Evolutionary conservation across 2,113 vertebrate genomes (phyloP).

Genomic region (Erythrocercus mccallii): DNA sequence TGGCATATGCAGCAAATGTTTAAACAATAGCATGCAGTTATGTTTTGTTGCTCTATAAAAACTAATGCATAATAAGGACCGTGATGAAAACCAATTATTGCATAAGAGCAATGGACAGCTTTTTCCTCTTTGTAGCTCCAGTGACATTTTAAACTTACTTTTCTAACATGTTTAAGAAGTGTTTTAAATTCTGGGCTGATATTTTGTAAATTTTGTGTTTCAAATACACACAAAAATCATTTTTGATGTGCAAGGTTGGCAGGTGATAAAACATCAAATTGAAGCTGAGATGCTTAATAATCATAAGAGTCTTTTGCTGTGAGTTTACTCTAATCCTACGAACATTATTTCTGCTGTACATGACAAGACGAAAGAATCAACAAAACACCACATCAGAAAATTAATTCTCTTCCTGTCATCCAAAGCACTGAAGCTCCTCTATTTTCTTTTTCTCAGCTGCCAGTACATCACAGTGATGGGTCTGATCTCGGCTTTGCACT

Average conservation of each 20-base stretch:
- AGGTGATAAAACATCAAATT: constrained; percentile 47
- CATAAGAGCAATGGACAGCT: constrained; percentile 57
- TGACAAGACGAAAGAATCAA: constrained; percentile 49
- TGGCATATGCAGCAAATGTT: constrained; percentile 61
- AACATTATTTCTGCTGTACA: constrained; percentile 49
- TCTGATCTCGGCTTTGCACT: not conserved
- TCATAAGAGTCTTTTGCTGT: constrained; percentile 9
- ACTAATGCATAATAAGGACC: constrained; percentile 67
- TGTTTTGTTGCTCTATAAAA: constrained; percentile 67
- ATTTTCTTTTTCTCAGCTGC: not conserved
- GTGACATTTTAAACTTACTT: constrained; percentile 59
- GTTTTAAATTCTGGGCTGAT: constrained; percentile 37
- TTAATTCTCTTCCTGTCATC: constrained; percentile 42
- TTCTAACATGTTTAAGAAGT: constrained; percentile 44
- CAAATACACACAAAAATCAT: constrained; percentile 46
- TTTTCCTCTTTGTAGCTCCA: constrained; percentile 26
- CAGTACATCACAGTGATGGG: not conserved
- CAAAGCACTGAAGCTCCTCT: not conserved
- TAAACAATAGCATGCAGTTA: constrained; percentile 71
- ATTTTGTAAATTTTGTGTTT: constrained; percentile 68
- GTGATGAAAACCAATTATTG: constrained; percentile 70
- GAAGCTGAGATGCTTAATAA: constrained; percentile 53
- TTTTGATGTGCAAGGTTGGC: constrained; percentile 38
- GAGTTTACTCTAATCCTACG: constrained; percentile 24
- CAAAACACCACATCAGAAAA: constrained; percentile 49